Conservation (phyloP, 2,113 vertebrate species). For the Hippolais icterina region DNA sequence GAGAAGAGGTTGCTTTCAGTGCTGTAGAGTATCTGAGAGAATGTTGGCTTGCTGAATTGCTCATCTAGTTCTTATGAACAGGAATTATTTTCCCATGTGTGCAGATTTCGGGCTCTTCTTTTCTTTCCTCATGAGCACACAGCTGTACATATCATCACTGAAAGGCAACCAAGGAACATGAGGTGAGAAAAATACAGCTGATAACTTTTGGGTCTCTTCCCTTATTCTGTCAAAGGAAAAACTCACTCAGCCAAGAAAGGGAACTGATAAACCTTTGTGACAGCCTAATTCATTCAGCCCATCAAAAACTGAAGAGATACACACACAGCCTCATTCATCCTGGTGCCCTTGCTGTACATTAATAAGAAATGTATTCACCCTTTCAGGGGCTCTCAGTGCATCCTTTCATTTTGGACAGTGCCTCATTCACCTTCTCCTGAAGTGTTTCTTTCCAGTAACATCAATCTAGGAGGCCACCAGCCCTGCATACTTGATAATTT, state of each 20-base stretch:
- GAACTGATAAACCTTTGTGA: constrained; percentile 45
- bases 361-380: constrained; percentile 31
- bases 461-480: not conserved
- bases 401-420: constrained; percentile 43
- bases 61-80: not conserved
- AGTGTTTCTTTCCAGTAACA: constrained; percentile 5
- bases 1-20: not conserved
- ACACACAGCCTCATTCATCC: constrained; percentile 52
- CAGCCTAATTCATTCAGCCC: constrained; percentile 24
- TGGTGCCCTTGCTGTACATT: not conserved
- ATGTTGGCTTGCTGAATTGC: not conserved
- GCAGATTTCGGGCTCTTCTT: not conserved
- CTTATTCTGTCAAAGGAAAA: not conserved
- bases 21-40: not conserved
- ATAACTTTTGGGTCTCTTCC: not conserved
- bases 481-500: not conserved
- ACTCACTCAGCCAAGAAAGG: not conserved
- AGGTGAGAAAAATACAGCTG: constrained; percentile 9
- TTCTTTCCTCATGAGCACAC: not conserved
- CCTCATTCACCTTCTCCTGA: constrained; percentile 44
- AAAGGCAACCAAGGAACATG: not conserved
- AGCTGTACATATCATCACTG: not conserved
- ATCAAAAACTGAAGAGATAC: not conserved
- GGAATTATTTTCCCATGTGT: not conserved
- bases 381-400: constrained; percentile 13